phyloP scores from a whole-genome alignment of 2,888 invertebrate genomes.

The Ophion slaviceki region DNA sequence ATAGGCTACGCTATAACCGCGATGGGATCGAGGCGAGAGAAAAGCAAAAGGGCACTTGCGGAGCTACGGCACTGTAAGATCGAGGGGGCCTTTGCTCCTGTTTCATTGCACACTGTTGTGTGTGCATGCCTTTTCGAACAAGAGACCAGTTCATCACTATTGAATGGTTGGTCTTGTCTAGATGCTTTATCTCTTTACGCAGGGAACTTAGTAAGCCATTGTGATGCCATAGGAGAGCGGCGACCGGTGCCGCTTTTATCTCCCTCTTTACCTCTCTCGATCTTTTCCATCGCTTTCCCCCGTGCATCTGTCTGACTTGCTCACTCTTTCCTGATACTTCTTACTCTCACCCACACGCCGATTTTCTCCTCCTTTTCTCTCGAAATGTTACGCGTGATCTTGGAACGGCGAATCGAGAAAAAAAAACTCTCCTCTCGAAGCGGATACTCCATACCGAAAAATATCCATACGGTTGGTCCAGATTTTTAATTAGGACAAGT shows the following conservation, averaged over 20 bases:
- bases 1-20: constrained; percentile 38
- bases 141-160: constrained; percentile 78
- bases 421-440: constrained; percentile 40
- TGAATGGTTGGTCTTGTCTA: constrained; percentile 79
- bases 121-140: constrained; percentile 55
- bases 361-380: background rate
- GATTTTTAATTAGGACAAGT: no score
- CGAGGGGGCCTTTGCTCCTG: constrained; percentile 45
- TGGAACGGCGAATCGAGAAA: background rate
- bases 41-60: constrained; percentile 47
- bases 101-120: constrained; percentile 17
- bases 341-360: background rate
- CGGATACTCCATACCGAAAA: background rate
- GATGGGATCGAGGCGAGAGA: constrained; percentile 55
- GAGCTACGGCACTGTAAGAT: constrained; percentile 22
- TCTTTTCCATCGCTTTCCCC: background rate
- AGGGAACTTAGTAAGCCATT: constrained; percentile 77
- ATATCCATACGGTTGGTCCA: no score
- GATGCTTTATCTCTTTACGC: constrained; percentile 79
- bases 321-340: background rate
- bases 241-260: constrained; percentile 61
- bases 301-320: background rate
- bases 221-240: constrained; percentile 78
- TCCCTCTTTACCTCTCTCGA: constrained; percentile 14
- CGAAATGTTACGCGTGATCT: background rate